phyloP scores from a whole-genome alignment of 2,888 invertebrate species.

The Toxonevra muliebris region DNA sequence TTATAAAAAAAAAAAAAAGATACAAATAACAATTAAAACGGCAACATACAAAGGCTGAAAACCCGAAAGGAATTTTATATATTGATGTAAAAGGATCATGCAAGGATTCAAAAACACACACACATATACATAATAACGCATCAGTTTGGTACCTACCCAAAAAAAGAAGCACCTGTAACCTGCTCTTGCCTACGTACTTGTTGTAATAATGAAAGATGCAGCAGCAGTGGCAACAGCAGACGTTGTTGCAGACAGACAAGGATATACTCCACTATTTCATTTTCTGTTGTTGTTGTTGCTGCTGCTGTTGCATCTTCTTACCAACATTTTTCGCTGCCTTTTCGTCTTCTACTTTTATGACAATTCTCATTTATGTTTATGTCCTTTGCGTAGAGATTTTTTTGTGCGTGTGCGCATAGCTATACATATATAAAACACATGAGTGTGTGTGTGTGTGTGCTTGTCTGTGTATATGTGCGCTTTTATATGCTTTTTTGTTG shows the following conservation, averaged over 20 bases:
- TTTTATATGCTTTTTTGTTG: not conserved
- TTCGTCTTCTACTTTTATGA: not conserved
- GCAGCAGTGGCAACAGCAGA: not conserved
- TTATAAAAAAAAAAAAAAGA: not conserved
- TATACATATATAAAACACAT: not conserved
- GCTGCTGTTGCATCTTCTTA: not conserved
- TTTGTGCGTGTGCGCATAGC: not conserved
- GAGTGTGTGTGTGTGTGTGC: not conserved
- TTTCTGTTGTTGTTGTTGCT: not conserved
- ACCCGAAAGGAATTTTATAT: too few relatives aligned
- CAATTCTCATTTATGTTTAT: slow-evolving; percentile 21
- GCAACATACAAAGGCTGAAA: not conserved
- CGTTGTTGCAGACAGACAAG: not conserved
- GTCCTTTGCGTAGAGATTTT: slow-evolving; percentile 6
- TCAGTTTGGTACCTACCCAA: not conserved
- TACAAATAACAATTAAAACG: slow-evolving; percentile 1
- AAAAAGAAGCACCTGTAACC: too few relatives aligned
- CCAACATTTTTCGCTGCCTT: not conserved
- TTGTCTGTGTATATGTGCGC: not conserved
- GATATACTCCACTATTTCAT: not conserved
- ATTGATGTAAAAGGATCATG: too few relatives aligned
- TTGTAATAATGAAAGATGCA: too few relatives aligned
- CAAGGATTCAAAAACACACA: not conserved
- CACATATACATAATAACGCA: not conserved
- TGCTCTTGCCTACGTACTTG: too few relatives aligned